Base-by-base conservation (phyloP, 1,140 invertebrate genomes). In the Halictus rubicundus region DNA sequence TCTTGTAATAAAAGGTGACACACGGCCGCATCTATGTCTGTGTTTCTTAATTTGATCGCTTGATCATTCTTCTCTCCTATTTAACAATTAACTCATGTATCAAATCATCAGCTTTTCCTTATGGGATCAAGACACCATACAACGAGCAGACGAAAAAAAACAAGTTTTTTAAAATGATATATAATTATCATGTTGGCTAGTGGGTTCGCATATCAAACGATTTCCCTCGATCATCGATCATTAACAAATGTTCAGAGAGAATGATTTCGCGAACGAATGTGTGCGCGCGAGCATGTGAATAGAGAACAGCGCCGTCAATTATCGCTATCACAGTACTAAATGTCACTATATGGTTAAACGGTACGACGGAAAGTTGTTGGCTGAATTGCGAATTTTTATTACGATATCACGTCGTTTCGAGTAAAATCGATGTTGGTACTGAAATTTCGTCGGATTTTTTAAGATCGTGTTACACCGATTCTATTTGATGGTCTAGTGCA, bases 321-420 rank as follows among this genome's bases (percentile, higher is more conserved):
- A 92, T 91, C 88, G 88, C 87, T 89, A 90, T 89, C 88, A 88
- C 85, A 88, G 87, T 87, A 88, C 85, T 91, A 91, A 92, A 88
- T 93, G 89, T 92, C 90, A 92, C 90, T 92, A 92, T 88, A 91
- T 78, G 86, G 82, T 82, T 90, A 89, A 80, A 64, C 68, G 63
- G 64, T 72, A 72, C 37, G 49, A 72, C 72, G 69, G 69, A 78
- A 72, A 72, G 60, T 78, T 71, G 76, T 78, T 78, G 69, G 76
- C 76, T 78, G 76, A 72, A 71, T 78, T 72, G 57, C 76, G 49
- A 78, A 16, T 78, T 78, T 78, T 78, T 78, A 78, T 72, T 72
- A 78, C 71, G 46, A 69, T 57, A 57, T 69, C 57, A 72, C 71
- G 72, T 78, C 69, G 68, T 72, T 78, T 49, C 49, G 27, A 78